phyloP scores from a whole-genome alignment of 2,797 vertebrate species.

The Sorex maritimensis region DNA sequence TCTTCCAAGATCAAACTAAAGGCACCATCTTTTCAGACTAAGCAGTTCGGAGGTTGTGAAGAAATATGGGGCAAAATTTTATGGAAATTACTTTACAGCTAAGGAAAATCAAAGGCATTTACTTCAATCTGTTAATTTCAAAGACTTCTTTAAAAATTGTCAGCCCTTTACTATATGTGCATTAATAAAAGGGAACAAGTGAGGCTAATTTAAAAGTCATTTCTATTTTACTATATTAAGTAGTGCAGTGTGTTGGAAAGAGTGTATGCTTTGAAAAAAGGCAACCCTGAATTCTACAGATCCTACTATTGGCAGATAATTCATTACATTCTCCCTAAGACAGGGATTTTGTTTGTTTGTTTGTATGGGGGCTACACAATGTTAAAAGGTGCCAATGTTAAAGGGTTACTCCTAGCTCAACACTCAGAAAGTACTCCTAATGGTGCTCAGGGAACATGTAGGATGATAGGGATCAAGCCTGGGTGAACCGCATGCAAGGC shows the following conservation, averaged over 20 bases:
- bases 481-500: too few relatives aligned
- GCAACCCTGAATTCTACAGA: background rate
- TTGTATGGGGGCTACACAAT: too few relatives aligned
- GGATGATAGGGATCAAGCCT: too few relatives aligned
- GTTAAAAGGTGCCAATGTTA: too few relatives aligned
- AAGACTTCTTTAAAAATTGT: conserved; percentile 12
- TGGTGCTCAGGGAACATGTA: too few relatives aligned
- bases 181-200: background rate
- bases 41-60: background rate
- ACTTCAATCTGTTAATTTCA: background rate
- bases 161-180: background rate
- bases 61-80: conserved; percentile 18
- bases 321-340: background rate
- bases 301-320: background rate
- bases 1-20: background rate
- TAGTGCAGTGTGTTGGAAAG: background rate
- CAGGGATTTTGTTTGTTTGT: too few relatives aligned
- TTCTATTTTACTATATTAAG: background rate
- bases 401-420: too few relatives aligned
- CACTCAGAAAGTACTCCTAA: too few relatives aligned
- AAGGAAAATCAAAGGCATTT: conserved; percentile 23
- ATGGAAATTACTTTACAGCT: background rate
- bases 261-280: background rate
- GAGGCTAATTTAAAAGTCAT: background rate
- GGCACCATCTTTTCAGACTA: background rate